These are phyloP conservation scores for Schizothorax lantsangensis DNA, from an alignment of 2,797 vertebrate genomes.

Conservation along the genomic window DNA sequence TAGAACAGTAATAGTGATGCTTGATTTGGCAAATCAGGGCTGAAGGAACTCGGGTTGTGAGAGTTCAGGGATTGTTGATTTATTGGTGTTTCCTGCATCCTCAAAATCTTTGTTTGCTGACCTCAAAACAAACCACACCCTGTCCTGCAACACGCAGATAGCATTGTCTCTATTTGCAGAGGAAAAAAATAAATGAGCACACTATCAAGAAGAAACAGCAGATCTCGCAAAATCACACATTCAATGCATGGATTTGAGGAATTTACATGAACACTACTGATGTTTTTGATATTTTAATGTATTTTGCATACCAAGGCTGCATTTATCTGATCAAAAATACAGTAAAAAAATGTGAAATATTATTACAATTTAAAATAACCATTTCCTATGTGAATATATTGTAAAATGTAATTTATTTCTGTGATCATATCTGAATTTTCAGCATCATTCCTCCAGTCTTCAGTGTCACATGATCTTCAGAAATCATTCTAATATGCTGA, in stretches of 20 bases:
- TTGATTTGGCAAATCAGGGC: neutral
- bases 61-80: constrained; percentile 12
- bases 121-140: constrained; percentile 47
- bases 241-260: neutral
- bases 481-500: neutral
- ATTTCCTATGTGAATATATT: neutral
- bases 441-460: neutral
- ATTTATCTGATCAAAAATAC: neutral
- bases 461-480: neutral
- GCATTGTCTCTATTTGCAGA: neutral
- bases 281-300: neutral
- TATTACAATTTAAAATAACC: rapidly evolving
- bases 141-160: neutral
- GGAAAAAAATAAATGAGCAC: neutral
- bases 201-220: neutral
- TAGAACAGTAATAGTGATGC: neutral
- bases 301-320: neutral
- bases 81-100: constrained; percentile 27
- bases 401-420: neutral
- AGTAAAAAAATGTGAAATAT: neutral
- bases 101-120: constrained; percentile 35
- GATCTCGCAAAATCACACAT: neutral
- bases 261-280: neutral
- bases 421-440: neutral
- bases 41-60: neutral